Evolutionary conservation across 1,140 invertebrate species (phyloP).

Genomic region (Popillia japonica): DNA sequence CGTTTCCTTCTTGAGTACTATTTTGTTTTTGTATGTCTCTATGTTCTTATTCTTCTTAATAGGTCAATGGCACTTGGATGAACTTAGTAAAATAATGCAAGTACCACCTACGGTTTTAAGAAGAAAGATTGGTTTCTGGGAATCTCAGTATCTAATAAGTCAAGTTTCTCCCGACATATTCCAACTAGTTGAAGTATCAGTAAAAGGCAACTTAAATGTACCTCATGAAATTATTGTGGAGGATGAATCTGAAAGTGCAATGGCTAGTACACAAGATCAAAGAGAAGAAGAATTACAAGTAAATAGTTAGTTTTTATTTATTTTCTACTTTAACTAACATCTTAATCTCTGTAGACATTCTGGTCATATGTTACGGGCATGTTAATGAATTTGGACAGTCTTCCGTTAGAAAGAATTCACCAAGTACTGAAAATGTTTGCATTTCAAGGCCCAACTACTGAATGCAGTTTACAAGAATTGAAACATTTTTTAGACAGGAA

Average conservation of each 20-base stretch:
- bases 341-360: constrained; percentile 69
- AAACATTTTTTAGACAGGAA: constrained; percentile 91
- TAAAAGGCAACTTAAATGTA: constrained; percentile 61
- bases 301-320: constrained; percentile 36
- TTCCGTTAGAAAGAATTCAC: constrained; percentile 93
- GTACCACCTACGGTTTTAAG: constrained; percentile 83
- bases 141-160: constrained; percentile 82
- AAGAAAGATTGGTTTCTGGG: constrained; percentile 91
- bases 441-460: constrained; percentile 83
- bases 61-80: constrained; percentile 85
- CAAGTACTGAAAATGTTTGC: constrained; percentile 98
- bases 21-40: no score
- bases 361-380: constrained; percentile 98
- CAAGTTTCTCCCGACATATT: constrained; percentile 81
- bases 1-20: no score
- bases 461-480: constrained; percentile 88
- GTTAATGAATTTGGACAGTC: constrained; percentile 93
- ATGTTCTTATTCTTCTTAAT: constrained; percentile 48
- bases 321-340: background rate
- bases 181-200: constrained; percentile 78
- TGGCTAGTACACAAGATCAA: constrained; percentile 92
- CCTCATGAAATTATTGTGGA: constrained; percentile 77
- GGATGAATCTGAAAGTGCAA: constrained; percentile 91
- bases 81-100: constrained; percentile 83
- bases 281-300: constrained; percentile 90